phyloP scores from a whole-genome alignment of 2,797 vertebrate genomes.

The Cryptoprocta ferox region DNA sequence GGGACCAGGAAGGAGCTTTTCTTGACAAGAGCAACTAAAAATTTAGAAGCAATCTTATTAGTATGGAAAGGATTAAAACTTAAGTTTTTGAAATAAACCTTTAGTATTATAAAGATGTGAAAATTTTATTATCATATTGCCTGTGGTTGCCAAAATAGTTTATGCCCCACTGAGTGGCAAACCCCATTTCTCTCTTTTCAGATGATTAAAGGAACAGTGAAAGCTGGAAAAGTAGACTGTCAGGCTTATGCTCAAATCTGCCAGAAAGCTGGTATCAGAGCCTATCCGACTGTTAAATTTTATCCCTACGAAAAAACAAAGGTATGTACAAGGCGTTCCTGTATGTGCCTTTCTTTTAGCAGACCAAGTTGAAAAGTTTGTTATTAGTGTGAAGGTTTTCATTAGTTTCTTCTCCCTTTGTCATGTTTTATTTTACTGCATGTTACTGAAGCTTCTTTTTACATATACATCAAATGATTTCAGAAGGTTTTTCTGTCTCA shows the following conservation, averaged over 20 bases:
- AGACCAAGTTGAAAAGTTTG: neutral
- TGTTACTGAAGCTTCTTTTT: conserved; percentile 17
- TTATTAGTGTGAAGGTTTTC: neutral
- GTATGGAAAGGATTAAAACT: conserved; percentile 12
- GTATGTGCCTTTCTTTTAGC: neutral
- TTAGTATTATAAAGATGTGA: conserved; percentile 7
- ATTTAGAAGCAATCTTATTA: neutral
- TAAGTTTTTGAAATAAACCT: neutral
- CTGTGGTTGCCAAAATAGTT: conserved; percentile 41
- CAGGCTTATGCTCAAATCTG: conserved; percentile 92
- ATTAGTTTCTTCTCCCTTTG: neutral
- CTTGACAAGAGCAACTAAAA: neutral
- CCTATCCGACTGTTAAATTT: conserved; percentile 95
- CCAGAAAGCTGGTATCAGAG: conserved; percentile 92
- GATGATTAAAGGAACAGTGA: conserved; percentile 93
- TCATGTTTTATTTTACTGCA: neutral
- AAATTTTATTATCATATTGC: conserved; percentile 18
- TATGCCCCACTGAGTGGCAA: conserved; percentile 48
- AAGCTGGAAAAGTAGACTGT: conserved; percentile 97
- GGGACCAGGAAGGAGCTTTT: neutral
- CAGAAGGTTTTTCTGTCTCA: conserved; percentile 1
- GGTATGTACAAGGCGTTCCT: conserved; percentile 85
- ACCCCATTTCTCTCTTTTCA: conserved; percentile 77
- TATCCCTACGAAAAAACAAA: conserved; percentile 90
- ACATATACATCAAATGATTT: neutral